phyloP scores from a whole-genome alignment of 2,797 vertebrate genomes.

The Notolepis coatsorum region DNA sequence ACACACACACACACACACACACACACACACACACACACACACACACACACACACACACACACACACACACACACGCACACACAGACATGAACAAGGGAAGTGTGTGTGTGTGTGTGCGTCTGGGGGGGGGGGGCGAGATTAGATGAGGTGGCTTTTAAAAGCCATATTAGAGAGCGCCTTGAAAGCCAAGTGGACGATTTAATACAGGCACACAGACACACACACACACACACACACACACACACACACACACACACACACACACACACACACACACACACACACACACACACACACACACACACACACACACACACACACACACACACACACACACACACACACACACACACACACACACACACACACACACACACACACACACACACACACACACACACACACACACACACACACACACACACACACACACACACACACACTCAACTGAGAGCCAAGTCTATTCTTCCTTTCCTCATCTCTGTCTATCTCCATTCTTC shows the following conservation, averaged over 20 bases:
- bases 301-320: constrained; percentile 3
- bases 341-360: too few relatives aligned
- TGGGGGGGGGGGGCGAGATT: constrained; percentile 23
- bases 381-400: too few relatives aligned
- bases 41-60: constrained; percentile 32
- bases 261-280: constrained; percentile 15
- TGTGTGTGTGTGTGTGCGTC: constrained; percentile 20
- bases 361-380: too few relatives aligned
- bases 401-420: too few relatives aligned
- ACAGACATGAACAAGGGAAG: too few relatives aligned
- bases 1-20: constrained; percentile 26
- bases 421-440: too few relatives aligned
- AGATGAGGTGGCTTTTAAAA: constrained; percentile 62
- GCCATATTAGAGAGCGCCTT: constrained; percentile 65
- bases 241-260: constrained; percentile 5
- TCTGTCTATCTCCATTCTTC: too few relatives aligned
- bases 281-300: constrained; percentile 3
- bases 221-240: constrained; percentile 37
- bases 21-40: constrained; percentile 24
- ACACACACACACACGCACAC: constrained; percentile 26
- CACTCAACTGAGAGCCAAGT: too few relatives aligned
- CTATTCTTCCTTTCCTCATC: too few relatives aligned
- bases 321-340: constrained; percentile 52
- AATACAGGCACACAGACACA: constrained; percentile 19
- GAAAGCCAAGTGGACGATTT: constrained; percentile 69